phyloP scores from a whole-genome alignment of 2,113 vertebrate genomes.

The Hystrix cristata region DNA sequence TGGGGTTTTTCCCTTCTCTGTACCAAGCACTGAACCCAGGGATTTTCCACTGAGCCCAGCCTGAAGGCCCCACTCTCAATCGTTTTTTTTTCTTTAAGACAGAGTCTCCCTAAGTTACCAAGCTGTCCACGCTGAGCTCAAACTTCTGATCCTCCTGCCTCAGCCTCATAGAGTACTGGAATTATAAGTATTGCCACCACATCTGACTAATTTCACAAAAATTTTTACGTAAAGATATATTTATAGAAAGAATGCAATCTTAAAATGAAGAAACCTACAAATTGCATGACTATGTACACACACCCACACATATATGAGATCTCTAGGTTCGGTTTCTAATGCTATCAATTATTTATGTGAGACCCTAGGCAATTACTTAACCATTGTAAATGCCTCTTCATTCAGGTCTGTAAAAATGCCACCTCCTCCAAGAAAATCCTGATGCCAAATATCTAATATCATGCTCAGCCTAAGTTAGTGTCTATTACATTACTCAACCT shows the following conservation, averaged over 20 bases:
- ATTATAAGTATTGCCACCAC: background rate
- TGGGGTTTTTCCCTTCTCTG: background rate
- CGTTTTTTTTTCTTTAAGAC: background rate
- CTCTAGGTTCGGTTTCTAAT: background rate
- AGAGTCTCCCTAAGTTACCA: background rate
- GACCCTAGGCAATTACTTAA: conserved; percentile 23
- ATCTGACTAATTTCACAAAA: background rate
- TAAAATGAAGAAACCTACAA: conserved; percentile 20
- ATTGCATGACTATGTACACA: background rate
- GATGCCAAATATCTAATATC: conserved; percentile 13
- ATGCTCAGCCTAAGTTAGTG: background rate
- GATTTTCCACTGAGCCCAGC: background rate
- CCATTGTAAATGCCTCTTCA: background rate
- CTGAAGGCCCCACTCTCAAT: background rate
- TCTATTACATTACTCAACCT: conserved; percentile 42
- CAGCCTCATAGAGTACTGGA: background rate
- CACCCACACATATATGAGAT: conserved; percentile 45
- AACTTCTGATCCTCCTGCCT: background rate
- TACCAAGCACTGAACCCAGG: background rate
- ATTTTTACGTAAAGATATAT: conserved; percentile 17
- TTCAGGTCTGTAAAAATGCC: conserved; percentile 46
- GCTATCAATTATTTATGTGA: background rate
- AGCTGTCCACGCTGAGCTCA: background rate
- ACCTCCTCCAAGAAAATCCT: conserved; percentile 7
- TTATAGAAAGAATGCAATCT: background rate